Conservation (phyloP, 2,888 invertebrate species). For the Caenorhabditis panamensis region DNA sequence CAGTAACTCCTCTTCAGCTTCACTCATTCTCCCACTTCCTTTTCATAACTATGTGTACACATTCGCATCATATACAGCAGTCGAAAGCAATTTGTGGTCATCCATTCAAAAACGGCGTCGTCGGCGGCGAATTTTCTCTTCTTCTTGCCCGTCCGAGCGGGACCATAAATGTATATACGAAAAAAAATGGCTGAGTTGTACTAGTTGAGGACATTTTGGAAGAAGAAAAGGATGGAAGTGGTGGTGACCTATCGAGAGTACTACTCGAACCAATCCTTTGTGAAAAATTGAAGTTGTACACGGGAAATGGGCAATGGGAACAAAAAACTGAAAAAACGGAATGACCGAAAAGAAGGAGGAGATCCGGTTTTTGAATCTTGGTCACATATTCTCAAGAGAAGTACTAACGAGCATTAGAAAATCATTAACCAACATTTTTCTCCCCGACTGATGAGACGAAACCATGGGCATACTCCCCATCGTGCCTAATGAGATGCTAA, state of each 20-base stretch:
- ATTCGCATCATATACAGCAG: constrained; percentile 33
- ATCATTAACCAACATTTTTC: not conserved
- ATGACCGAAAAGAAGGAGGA: not conserved
- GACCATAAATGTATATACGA: constrained; percentile 28
- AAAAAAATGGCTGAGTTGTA: constrained; percentile 27
- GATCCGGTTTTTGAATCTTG: constrained; percentile 7
- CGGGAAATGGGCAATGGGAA: too few species aligned
- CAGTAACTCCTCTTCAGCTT: not conserved
- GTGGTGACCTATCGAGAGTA: constrained; percentile 30
- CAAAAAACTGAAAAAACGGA: not conserved
- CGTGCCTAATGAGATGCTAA: constrained; percentile 13
- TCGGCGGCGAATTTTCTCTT: constrained; percentile 4
- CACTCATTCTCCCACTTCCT: constrained; percentile 21
- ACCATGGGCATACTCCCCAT: not conserved
- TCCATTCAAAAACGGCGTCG: constrained; percentile 35
- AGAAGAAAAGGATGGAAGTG: constrained; percentile 4
- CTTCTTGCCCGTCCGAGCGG: constrained; percentile 11
- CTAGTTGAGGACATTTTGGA: constrained; percentile 44
- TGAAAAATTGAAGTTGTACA: constrained; percentile 9
- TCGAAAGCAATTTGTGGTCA: constrained; percentile 56
- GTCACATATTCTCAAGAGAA: not conserved
- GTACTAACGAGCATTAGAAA: constrained; percentile 22
- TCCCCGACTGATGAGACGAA: not conserved
- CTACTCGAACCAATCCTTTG: constrained; percentile 7
- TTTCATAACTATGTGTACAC: constrained; percentile 47